These are phyloP conservation scores for Trachops cirrhosus DNA, from an alignment of 2,797 vertebrate genomes.

Conservation along the genomic window DNA sequence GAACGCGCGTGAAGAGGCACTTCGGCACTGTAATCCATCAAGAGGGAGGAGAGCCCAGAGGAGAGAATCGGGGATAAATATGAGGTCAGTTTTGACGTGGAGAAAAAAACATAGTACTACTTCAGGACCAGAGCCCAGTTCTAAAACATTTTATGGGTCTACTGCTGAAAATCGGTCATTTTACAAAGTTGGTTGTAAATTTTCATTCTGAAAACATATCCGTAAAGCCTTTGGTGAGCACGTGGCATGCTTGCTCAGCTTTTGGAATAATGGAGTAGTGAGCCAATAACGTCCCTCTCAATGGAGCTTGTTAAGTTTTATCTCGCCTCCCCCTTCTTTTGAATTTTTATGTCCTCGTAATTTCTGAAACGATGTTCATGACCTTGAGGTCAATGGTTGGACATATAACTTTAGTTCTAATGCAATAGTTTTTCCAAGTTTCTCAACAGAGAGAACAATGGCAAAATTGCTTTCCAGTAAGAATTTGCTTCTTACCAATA, in stretches of 20 bases:
- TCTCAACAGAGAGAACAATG: not conserved
- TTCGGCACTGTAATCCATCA: not conserved
- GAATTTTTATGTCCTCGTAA: not conserved
- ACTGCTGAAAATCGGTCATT: not conserved
- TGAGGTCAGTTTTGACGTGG: not conserved
- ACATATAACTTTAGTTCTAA: not conserved
- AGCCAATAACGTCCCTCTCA: not conserved
- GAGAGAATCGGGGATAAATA: not conserved
- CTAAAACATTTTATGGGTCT: not conserved
- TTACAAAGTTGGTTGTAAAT: not conserved
- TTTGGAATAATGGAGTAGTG: not conserved
- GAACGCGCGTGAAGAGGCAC: not conserved
- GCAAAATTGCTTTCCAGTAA: not conserved
- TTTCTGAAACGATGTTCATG: not conserved
- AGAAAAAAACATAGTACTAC: not conserved
- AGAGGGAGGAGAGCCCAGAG: not conserved
- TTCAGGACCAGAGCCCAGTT: not conserved
- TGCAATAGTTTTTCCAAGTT: not conserved
- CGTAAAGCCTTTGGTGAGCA: not conserved
- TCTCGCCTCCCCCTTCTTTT: too few species aligned
- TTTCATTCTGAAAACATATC: not conserved
- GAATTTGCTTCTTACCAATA: not conserved
- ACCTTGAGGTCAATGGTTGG: not conserved
- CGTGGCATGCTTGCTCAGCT: not conserved
- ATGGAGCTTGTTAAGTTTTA: not conserved